Base-by-base conservation (phyloP, 2,797 vertebrate genomes). In the Intellagama lesueurii region DNA sequence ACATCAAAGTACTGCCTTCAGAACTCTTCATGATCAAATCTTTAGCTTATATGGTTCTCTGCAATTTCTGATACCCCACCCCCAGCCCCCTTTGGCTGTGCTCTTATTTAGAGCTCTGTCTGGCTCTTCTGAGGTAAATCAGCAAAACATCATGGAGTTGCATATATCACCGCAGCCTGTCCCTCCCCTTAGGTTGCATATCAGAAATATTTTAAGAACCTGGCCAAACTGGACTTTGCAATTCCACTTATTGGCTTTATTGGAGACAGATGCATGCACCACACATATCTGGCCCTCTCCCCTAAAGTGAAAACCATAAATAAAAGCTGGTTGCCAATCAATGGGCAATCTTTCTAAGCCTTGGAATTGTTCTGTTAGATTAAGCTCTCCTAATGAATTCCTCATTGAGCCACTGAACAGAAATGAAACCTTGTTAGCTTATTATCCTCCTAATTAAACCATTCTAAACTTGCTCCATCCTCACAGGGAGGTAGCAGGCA, bases 391-490 rank as follows among this genome's bases (percentile, higher is more conserved):
- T 98, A 98, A 98, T 98, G 98, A 98, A 98, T 98, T 97, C 96
- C 97, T 98, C 97, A 98, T 97, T 96, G 93, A 90, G 97, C 97
- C 97, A 95, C 96, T 96, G 96, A 98, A 96, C 97, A 98, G 96
- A 97, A 96, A 96, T 95, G 95, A 96, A 94, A 94, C 94, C 97
- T 98, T 97, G 97, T 97, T 96, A 97, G 96, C 96, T 97, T 97
- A 98, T 98, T 98, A 97, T 96, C 98, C 97, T 98, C 97, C 98
- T 98, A 98, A 98, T 98, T 98, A 98, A 98, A 97, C 97, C 96
- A 96, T 96, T 97, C 95, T 95, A 95, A 94, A 96, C 95, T 94
- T 95, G 95, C 95, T 95, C 91, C 79, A 93, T 94, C 94, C 93
- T 96, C 97, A 97, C 95, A 95, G 96, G 97, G 96, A 97, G 98